A percentile compares a stretch with the other conserved stretches of the same genome.
phyloP scores from a whole-genome alignment of 1,140 invertebrate species.

The Melanaphis sacchari region DNA sequence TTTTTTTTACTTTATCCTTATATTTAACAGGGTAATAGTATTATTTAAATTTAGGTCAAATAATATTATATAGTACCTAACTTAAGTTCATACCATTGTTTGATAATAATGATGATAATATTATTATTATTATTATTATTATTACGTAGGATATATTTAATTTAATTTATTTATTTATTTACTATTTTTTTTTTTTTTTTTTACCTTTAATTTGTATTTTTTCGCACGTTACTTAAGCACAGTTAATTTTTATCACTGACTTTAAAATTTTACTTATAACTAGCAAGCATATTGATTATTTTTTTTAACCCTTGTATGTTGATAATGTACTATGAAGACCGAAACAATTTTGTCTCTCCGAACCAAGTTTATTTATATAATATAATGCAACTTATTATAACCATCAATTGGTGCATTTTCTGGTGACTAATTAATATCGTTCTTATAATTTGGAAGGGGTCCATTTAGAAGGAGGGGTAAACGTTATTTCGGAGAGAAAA shows the following conservation, averaged over 20 bases:
- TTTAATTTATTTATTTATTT: not conserved
- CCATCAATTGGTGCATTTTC: not conserved
- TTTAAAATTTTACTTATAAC: conserved; percentile 6
- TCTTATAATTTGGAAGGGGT: not conserved
- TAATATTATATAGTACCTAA: conserved; percentile 39
- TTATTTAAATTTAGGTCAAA: conserved; percentile 44
- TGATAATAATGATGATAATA: conserved; percentile 7
- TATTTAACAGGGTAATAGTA: conserved; percentile 57
- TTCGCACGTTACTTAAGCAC: conserved; percentile 47
- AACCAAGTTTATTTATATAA: not conserved
- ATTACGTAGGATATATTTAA: conserved; percentile 13
- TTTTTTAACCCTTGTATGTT: conserved; percentile 24
- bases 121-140: conserved; percentile 40
- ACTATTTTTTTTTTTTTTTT: not conserved
- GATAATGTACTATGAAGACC: not conserved
- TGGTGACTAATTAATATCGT: not conserved
- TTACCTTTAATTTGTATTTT: conserved; percentile 25
- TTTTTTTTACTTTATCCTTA: conserved; percentile 46
- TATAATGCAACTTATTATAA: not conserved
- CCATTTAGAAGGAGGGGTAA: not conserved
- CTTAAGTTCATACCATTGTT: conserved; percentile 45
- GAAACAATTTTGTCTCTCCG: not conserved
- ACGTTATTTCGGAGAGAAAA: not conserved
- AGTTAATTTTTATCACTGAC: conserved; percentile 31
- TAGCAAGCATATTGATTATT: not conserved